Base-by-base conservation (phyloP, 1,140 invertebrate species). In the Anoplolepis gracilipes region DNA sequence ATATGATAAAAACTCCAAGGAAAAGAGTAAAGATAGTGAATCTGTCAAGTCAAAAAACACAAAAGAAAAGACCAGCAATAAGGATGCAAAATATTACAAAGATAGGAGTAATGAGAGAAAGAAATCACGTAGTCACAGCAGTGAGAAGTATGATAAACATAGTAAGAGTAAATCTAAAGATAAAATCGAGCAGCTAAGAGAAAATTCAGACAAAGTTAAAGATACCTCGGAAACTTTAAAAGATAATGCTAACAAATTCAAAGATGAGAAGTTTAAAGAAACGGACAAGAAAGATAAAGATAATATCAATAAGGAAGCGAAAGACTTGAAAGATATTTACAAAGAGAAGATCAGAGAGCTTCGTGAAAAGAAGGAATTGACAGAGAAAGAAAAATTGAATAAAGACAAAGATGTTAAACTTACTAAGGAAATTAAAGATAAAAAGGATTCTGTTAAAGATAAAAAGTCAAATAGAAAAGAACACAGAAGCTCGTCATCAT, bases 311-410 rank as follows among this genome's bases (percentile, higher is more conserved):
- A 92, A 94, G 39, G 93, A 94, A 79, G 85, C 64, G 0, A 95
- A 94, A 84, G 94, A 95, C 87, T 79, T 95, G 53, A 95, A 95
- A 82, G 94, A 95, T 85, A 92, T 95, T 6, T 95, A 95, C 57
- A 95, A 95, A 77, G 94, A 95, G 77, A 95, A 94, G 89, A 95
- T 95, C 46, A 88, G 94, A 11, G 94, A 95, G 62, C 73, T 95
- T 11, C 81, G 94, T 5, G 94, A 95, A 36, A 95, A 95, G 78
- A 95, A 94, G 49, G 94, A 95, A 85, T 90, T 95, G 62, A 95
- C 94, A 0, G 94, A 95, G 65, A 95, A 95, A 36, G 94, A 95
- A 75, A 95, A 94, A 87, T 88, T 94, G 42, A 90, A 79, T 28
- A 93, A 92, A 16, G 92, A 92, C 8, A 94, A 90, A 87, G 91